phyloP scores from a whole-genome alignment of 1,140 invertebrate species.

The Cyclina sinensis region DNA sequence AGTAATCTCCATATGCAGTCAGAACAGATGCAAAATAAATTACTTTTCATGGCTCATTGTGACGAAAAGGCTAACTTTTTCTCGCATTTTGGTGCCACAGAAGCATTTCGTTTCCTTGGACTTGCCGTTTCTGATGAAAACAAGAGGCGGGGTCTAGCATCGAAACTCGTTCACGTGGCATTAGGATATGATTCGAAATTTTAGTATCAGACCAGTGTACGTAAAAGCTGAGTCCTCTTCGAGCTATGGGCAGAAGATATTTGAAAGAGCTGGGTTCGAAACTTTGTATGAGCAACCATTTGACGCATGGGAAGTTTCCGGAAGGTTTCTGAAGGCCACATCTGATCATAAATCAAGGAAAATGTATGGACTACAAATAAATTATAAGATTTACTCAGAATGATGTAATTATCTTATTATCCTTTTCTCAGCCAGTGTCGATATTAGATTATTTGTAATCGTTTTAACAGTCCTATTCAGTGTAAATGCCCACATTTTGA shows the following conservation, averaged over 20 bases:
- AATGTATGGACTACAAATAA: background rate
- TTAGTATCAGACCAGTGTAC: background rate
- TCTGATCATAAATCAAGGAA: background rate
- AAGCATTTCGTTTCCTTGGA: conserved; percentile 5
- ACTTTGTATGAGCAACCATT: background rate
- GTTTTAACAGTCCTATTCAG: no score
- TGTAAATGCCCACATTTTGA: no score
- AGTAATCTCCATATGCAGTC: background rate
- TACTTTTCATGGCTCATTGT: background rate
- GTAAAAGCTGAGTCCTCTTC: conserved; percentile 11
- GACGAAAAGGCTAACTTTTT: conserved; percentile 26
- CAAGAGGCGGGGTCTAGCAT: background rate
- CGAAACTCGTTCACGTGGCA: conserved; percentile 8
- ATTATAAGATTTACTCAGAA: no score
- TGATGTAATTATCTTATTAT: no score
- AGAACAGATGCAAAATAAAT: background rate
- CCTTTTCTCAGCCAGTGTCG: no score
- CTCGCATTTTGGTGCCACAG: background rate
- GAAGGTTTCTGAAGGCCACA: no score
- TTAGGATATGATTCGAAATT: background rate
- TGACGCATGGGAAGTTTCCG: background rate
- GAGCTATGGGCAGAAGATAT: conserved; percentile 21
- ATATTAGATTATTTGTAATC: no score
- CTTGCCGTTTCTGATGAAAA: background rate
- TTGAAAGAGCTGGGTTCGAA: conserved; percentile 27